Evolutionary conservation across 2,113 vertebrate genomes (phyloP).

Genomic region (Amazona guildingii): DNA sequence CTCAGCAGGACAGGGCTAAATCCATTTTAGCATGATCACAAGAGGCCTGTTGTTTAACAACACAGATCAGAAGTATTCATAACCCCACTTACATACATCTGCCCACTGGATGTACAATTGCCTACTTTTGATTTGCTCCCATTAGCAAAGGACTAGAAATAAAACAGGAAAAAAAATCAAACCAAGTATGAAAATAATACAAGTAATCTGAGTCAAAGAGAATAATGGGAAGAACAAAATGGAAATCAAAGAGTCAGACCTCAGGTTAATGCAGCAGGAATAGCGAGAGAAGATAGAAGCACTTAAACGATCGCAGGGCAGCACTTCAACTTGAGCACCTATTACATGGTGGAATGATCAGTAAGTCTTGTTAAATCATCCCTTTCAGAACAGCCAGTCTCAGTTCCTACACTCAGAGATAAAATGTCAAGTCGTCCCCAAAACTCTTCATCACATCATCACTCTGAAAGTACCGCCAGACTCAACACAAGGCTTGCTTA

Average conservation of each 20-base stretch:
- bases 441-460: not conserved
- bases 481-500: not conserved
- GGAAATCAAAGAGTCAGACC: not conserved
- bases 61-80: not conserved
- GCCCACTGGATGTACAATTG: not conserved
- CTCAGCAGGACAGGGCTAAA: not conserved
- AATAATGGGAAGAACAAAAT: not conserved
- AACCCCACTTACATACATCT: not conserved
- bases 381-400: not conserved
- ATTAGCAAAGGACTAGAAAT: not conserved
- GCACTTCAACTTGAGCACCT: not conserved
- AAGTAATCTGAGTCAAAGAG: not conserved
- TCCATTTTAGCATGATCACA: not conserved
- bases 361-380: not conserved
- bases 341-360: not conserved
- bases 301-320: not conserved
- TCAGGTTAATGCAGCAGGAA: not conserved
- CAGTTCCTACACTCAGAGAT: not conserved
- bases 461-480: not conserved
- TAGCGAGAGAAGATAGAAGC: not conserved
- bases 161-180: not conserved
- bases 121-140: not conserved
- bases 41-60: not conserved
- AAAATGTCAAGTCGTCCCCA: not conserved
- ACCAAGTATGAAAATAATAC: not conserved